phyloP scores from a whole-genome alignment of 2,113 vertebrate genomes.

The Xenus cinereus region DNA sequence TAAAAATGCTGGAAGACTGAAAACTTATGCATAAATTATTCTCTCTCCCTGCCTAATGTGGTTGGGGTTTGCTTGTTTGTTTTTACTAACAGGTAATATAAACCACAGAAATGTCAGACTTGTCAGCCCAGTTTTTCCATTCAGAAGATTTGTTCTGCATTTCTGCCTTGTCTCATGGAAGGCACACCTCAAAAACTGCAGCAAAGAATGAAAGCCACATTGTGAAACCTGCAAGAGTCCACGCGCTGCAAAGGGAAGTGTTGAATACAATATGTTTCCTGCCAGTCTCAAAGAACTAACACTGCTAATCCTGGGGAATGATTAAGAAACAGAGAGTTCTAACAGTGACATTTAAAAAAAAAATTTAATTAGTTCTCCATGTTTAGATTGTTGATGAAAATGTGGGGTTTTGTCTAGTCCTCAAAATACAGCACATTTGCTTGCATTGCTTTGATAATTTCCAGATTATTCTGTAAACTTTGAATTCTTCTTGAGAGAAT shows the following conservation, averaged over 20 bases:
- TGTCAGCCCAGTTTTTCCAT: slow-evolving; percentile 13
- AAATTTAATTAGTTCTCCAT: neutral
- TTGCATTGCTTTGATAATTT: neutral
- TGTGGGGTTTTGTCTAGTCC: fast-evolving
- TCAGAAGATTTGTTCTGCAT: neutral
- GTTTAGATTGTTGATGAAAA: neutral
- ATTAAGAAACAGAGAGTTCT: neutral
- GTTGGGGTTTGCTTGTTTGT: slow-evolving; percentile 23
- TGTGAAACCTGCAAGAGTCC: neutral
- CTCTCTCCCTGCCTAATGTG: neutral
- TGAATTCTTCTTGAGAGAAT: neutral
- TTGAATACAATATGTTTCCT: neutral
- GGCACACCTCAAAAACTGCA: neutral
- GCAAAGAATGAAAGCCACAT: neutral
- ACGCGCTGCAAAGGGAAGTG: neutral
- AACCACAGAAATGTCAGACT: slow-evolving; percentile 36
- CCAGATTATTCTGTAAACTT: neutral
- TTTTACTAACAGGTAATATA: slow-evolving; percentile 26
- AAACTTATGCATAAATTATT: neutral
- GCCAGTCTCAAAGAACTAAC: neutral
- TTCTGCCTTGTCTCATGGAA: neutral
- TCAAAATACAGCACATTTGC: neutral
- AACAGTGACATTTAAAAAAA: neutral
- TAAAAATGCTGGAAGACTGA: neutral
- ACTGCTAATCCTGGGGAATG: neutral